Evolutionary conservation across 2,888 invertebrate species (phyloP).

Genomic region (Dermolepida albohirtum): DNA sequence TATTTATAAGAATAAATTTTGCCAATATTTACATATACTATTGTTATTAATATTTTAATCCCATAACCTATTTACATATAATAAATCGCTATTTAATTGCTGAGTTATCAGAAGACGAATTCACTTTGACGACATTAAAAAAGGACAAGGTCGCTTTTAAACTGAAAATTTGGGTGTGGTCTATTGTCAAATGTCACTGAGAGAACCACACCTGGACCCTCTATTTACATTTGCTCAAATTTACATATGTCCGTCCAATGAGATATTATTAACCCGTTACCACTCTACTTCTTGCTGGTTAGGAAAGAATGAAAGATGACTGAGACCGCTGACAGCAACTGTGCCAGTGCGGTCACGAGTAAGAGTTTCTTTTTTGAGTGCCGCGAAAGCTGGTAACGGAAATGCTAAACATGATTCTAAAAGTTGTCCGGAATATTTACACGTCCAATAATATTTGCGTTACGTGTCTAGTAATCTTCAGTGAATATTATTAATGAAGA

Average conservation of each 20-base stretch:
- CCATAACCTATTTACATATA: not conserved
- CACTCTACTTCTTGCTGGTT: too few relatives aligned
- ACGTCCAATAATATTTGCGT: conserved; percentile 10
- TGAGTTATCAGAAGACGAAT: not conserved
- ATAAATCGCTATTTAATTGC: not conserved
- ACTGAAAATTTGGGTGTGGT: conserved; percentile 38
- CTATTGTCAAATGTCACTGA: conserved; percentile 46
- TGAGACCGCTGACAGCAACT: too few relatives aligned
- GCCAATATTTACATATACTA: not conserved
- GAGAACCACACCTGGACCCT: conserved; percentile 41
- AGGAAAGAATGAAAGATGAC: too few relatives aligned
- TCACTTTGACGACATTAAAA: conserved; percentile 10
- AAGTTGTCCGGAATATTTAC: conserved; percentile 23
- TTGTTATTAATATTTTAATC: not conserved
- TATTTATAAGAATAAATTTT: not conserved
- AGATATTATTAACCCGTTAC: not conserved
- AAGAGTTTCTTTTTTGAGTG: conserved; percentile 14
- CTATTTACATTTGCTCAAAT: conserved; percentile 19
- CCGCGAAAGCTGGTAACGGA: conserved; percentile 28
- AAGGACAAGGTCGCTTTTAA: conserved; percentile 43
- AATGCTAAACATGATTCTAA: conserved; percentile 19
- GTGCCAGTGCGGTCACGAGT: not conserved
- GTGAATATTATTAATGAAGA: too few relatives aligned
- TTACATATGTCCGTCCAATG: not conserved
- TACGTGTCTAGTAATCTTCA: conserved; percentile 1